Evolutionary conservation across 2,113 vertebrate genomes (phyloP), one percentile per base, ranked within the genome.

Genomic region (Ptilonorhynchus violaceus): DNA sequence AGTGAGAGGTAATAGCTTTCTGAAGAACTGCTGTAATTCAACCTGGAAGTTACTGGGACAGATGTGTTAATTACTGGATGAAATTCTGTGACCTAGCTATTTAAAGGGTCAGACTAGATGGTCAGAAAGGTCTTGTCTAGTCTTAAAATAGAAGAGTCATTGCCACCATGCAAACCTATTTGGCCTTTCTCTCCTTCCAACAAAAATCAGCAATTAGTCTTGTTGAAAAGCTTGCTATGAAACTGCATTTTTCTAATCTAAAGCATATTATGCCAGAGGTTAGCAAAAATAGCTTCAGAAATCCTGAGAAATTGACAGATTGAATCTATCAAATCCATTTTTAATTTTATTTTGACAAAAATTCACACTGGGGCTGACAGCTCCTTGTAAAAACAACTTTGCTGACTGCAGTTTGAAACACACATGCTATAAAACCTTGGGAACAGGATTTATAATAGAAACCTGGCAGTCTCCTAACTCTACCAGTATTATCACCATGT

Each of bases 241-340:
- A 96, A 90, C 77, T 79, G 33, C 41, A 39, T 90, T 78, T 94
- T 97, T 97, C 90, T 94, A 97, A 92, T 95, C 66, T 68, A 72
- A 98, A 85, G 78, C 96, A 87, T 93, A 83, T 88, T 97, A 85
- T 97, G 95, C 88, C 78, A 95, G 85, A 91, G 92, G 91, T 96
- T 96, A 97, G 90, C 59, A 85, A 91, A 95, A 74, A 94, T 92
- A 97, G 74, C 94, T 86, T 84, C 75, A 74, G 85, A 92, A 95
- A 96, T 95, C 69, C 95, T 95, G 94, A 96, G 96, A 93, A 94
- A 46, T 52, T 55, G 79, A 92, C 93, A 97, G 94, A 82, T 85
- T 35, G 85, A 87, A 97, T 97, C 97, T 96, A 97, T 96, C 91
- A 97, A 97, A 97, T 96, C 94, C 93, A 87, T 88, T 97, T 97